Base-by-base conservation (phyloP, 2,888 invertebrate species). In the Boloria selene region DNA sequence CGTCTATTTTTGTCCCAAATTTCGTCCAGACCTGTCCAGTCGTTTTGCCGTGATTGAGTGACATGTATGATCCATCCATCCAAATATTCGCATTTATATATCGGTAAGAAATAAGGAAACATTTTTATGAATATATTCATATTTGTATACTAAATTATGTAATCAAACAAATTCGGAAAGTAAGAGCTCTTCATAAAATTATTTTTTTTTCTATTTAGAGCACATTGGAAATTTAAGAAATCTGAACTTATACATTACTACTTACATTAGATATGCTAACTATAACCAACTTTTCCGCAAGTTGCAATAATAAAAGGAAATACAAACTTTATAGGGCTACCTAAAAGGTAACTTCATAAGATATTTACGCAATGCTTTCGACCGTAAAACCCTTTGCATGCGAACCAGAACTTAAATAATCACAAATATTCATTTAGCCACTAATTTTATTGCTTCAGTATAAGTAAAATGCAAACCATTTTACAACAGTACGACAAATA, bases 301-400 rank as follows among this genome's bases (percentile, higher is more conserved):
- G 75, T 76, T 65, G 62, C 69, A 71, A 72, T 65, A 70, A 69
- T 69, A 62, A 65, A 70, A 65, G 64, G 70, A 72, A 65, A 72
- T 62, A 65, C 70, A 71, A 70, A 70, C 51, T 70, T 72, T 69
- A 71, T 70, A 52, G 65, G 64, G 59, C 63, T 61, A 55, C 64
- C 65, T 55, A 64, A 69, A 65, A 63, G 52, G 58, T 63, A 71
- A 77, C 72, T 72, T 75, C 78, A 79, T 80, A 78, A 78, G 74
- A 78, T 76, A 79, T 77, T 75, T 77, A 80, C 75, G 74, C 69
- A 72, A 74, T 67, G 74, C 69, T 65, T 73, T 72, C 72, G 76
- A 75, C 75, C 74, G 74, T 73, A 74, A 75, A 81, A 78, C 80
- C 79, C 76, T 83, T 80, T 78, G 79, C 81, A 83, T 83, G 82